phyloP scores from a whole-genome alignment of 2,888 invertebrate species.

The Globia sparganii region DNA sequence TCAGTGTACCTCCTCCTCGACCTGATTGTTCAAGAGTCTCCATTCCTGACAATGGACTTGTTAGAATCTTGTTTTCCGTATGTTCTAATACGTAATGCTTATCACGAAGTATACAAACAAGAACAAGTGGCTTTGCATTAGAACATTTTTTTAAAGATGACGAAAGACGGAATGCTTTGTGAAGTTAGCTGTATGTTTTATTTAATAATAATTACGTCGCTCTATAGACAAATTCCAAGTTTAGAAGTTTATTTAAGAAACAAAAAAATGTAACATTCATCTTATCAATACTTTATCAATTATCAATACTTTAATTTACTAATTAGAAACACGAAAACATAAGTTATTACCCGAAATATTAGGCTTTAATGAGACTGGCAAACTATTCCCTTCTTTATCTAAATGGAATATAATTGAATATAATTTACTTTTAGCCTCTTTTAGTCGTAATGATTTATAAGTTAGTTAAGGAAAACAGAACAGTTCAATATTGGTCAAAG shows the following conservation, averaged over 20 bases:
- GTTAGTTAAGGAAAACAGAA: conserved; percentile 41
- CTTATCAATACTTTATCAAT: too few relatives aligned
- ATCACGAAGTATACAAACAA: conserved; percentile 98
- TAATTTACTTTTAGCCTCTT: conserved; percentile 38
- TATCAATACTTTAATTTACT: conserved; percentile 47
- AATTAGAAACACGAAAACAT: conserved; percentile 33
- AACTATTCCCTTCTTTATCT: conserved; percentile 72
- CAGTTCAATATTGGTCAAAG: conserved; percentile 55
- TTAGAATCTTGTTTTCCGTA: conserved; percentile 99
- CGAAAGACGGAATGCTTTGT: conserved; percentile 67
- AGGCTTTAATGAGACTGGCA: conserved; percentile 80
- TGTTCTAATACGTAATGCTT: conserved; percentile 98
- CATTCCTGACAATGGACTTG: conserved; percentile 99
- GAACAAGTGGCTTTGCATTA: conserved; percentile 92
- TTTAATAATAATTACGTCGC: conserved; percentile 50
- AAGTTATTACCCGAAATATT: conserved; percentile 45
- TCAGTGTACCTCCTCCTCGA: conserved; percentile 99
- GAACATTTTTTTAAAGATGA: conserved; percentile 69
- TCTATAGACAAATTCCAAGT: conserved; percentile 68
- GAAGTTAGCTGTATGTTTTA: conserved; percentile 51
- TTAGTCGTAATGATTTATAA: conserved; percentile 49
- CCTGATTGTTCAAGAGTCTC: conserved; percentile 99
- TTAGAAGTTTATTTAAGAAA: conserved; percentile 55
- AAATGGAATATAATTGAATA: conserved; percentile 49
- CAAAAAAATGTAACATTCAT: conserved; percentile 37